These are phyloP conservation scores for Cyclopterus lumpus DNA, from an alignment of 2,797 vertebrate genomes.

Conservation along the genomic window DNA sequence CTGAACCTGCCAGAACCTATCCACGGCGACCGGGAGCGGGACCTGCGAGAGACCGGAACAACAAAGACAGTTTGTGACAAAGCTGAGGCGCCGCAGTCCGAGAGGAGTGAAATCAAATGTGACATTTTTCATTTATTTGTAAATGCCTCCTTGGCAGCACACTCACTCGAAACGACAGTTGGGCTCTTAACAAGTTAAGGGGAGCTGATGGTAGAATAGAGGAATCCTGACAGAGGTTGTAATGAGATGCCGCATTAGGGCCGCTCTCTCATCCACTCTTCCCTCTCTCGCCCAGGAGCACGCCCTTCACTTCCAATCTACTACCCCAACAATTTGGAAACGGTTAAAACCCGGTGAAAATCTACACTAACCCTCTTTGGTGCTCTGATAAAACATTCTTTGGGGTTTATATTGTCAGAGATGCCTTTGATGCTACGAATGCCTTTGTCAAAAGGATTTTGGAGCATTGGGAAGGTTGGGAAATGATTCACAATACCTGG, in stretches of 20 bases:
- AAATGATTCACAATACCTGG: slow-evolving; percentile 38
- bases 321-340: slow-evolving; percentile 86
- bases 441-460: slow-evolving; percentile 54
- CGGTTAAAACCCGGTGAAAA: slow-evolving; percentile 87
- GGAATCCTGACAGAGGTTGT: slow-evolving; percentile 94
- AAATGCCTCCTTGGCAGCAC: slow-evolving; percentile 95
- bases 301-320: slow-evolving; percentile 91
- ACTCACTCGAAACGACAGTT: slow-evolving; percentile 95
- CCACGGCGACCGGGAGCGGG: slow-evolving; percentile 83
- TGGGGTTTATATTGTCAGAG: slow-evolving; percentile 65
- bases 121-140: slow-evolving; percentile 99
- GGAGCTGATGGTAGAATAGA: slow-evolving; percentile 91
- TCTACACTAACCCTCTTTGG: slow-evolving; percentile 83
- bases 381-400: slow-evolving; percentile 76
- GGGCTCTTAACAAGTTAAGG: slow-evolving; percentile 88
- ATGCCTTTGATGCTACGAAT: slow-evolving; percentile 68
- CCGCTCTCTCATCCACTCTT: slow-evolving; percentile 87
- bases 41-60: slow-evolving; percentile 88
- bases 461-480: slow-evolving; percentile 30
- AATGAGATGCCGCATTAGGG: slow-evolving; percentile 97
- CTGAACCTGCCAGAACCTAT: slow-evolving; percentile 87
- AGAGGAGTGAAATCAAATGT: slow-evolving; percentile 95
- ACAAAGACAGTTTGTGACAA: slow-evolving; percentile 96
- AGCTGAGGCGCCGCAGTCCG: slow-evolving; percentile 88
- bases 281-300: slow-evolving; percentile 83